Evolutionary conservation across 1,140 invertebrate species (phyloP), one percentile per base, ranked within the genome.

Genomic region (Mesaphorura yosii): DNA sequence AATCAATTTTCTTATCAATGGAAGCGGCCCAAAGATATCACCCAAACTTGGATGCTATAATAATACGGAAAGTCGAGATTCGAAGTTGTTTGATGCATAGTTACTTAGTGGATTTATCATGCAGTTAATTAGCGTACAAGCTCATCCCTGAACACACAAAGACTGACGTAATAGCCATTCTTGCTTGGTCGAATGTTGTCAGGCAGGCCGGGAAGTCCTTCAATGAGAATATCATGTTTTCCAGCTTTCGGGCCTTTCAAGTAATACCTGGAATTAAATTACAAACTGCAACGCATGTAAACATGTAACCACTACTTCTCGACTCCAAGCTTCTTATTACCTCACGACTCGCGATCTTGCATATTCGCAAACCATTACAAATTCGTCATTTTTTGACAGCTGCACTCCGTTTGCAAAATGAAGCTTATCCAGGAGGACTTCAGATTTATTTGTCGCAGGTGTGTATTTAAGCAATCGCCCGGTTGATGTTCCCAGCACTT

Each of bases 381-480:
- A 85, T 49, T 79, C 76, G 66, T 85, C 79, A 65, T 89, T 78
- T 15, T 77, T 72, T 23, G 84, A 83, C 1, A 91, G 62, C 37
- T 72, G 71, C n/a, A 91, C 64, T 4, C 88, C 87, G 73, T 91
- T 92, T 3, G 86, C 73, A 69, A 89, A 86, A 65, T 77, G 78
- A 1, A 91, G 56, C 28, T 81, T 70, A 47, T 82, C 75, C 2
- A 86, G 50, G 12, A 90, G 64, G 5, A 87, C 81, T 64, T 73
- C 74, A 55, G 78, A 78, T 47, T 69, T 67, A 55, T 78, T 78
- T 12, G 76, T 80, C 59, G 71, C 73, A 2, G 76, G 73, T 68
- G 84, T 73, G 61, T 78, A 83, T 57, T 74, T 73, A 10, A 85
- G 64, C 12, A 85, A 63, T 64, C 86, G 66, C 51, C 74, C 74